Evolutionary conservation across 92 coral and sea anemone genomes (phyloP).

Genomic region (Siderastrea siderea): DNA sequence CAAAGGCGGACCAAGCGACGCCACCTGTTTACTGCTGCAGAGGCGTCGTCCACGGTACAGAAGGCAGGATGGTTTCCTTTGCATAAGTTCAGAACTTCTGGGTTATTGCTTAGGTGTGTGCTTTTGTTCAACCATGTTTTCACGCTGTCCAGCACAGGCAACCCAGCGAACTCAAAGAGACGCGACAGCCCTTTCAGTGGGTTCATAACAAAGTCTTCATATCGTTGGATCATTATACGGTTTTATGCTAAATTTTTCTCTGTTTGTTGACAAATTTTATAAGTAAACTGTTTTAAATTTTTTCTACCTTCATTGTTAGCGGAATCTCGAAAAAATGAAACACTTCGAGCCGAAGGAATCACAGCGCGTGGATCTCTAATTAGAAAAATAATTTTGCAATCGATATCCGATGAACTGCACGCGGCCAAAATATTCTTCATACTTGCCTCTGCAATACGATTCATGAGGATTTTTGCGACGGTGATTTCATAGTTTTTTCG

Average conservation of each 20-base stretch:
- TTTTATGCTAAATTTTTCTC: slow-evolving; percentile 22
- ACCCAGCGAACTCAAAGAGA: slow-evolving; percentile 35
- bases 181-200: slow-evolving; percentile 40
- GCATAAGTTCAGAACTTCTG: neutral
- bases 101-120: slow-evolving; percentile 14
- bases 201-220: slow-evolving; percentile 53
- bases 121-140: slow-evolving; percentile 31
- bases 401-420: slow-evolving; percentile 5
- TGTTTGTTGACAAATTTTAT: slow-evolving; percentile 22
- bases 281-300: slow-evolving; percentile 1
- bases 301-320: slow-evolving; percentile 1
- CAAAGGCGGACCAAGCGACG: slow-evolving; percentile 11
- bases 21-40: slow-evolving; percentile 37
- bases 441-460: slow-evolving; percentile 43
- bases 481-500: slow-evolving; percentile 28
- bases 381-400: slow-evolving; percentile 47
- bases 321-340: slow-evolving; percentile 2
- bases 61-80: slow-evolving; percentile 32
- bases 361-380: slow-evolving; percentile 62
- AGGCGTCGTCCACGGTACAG: slow-evolving; percentile 34
- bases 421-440: slow-evolving; percentile 34
- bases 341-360: slow-evolving; percentile 48
- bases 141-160: slow-evolving; percentile 30
- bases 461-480: slow-evolving; percentile 42
- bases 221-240: slow-evolving; percentile 36